phyloP scores from a whole-genome alignment of 2,113 vertebrate species.

The Notothenia rossii region DNA sequence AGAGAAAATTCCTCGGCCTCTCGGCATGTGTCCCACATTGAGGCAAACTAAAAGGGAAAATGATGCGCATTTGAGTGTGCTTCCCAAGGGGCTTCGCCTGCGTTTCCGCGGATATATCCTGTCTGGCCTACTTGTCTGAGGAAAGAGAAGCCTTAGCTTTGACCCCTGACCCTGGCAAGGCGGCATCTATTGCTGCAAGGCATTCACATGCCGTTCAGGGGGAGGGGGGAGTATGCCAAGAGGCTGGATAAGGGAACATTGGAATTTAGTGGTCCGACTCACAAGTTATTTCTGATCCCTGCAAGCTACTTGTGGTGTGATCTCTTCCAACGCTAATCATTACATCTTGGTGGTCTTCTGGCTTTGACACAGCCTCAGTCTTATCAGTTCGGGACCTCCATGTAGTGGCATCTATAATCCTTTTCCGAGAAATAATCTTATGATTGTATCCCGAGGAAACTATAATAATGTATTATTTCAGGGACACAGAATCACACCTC shows the following conservation, averaged over 20 bases:
- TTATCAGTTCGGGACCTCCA: slow-evolving; percentile 51
- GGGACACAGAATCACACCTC: neutral
- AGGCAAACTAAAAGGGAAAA: slow-evolving; percentile 63
- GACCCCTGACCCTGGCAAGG: slow-evolving; percentile 74
- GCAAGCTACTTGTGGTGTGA: slow-evolving; percentile 75
- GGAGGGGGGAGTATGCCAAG: slow-evolving; percentile 56
- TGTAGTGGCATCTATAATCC: slow-evolving; percentile 27
- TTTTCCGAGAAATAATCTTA: slow-evolving; percentile 32
- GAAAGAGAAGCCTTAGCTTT: slow-evolving; percentile 75
- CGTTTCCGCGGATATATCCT: slow-evolving; percentile 77
- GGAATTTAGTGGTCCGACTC: slow-evolving; percentile 79
- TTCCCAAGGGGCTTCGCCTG: slow-evolving; percentile 72
- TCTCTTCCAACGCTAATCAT: slow-evolving; percentile 72
- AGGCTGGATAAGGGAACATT: slow-evolving; percentile 72
- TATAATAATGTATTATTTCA: slow-evolving; percentile 24
- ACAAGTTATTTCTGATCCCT: slow-evolving; percentile 79
- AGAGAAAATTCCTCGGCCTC: slow-evolving; percentile 58
- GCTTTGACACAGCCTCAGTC: slow-evolving; percentile 44
- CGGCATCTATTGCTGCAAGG: slow-evolving; percentile 77
- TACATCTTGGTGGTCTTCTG: slow-evolving; percentile 73
- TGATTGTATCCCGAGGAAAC: slow-evolving; percentile 13
- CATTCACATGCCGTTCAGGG: slow-evolving; percentile 78
- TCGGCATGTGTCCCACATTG: slow-evolving; percentile 57
- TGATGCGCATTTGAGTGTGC: slow-evolving; percentile 55
- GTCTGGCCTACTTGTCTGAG: slow-evolving; percentile 79